These are phyloP conservation scores for Corythoichthys intestinalis DNA, from an alignment of 2,113 vertebrate genomes.

Conservation along the genomic window DNA sequence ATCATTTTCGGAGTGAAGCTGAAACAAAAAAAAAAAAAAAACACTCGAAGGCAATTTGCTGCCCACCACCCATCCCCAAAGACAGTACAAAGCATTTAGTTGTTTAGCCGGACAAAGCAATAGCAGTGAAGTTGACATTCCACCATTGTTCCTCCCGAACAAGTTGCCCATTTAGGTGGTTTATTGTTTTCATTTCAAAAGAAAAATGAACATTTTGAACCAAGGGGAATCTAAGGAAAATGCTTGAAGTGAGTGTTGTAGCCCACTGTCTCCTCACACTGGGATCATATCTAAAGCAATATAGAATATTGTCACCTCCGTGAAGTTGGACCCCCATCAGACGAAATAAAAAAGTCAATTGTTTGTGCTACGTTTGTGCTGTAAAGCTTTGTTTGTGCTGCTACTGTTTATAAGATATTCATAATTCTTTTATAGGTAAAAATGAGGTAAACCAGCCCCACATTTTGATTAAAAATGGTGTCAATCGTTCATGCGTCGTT, in stretches of 20 bases:
- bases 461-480: no score
- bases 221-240: neutral
- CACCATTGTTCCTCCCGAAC: neutral
- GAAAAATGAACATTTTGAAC: conserved; percentile 3
- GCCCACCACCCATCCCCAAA: neutral
- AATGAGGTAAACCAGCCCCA: no score
- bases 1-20: neutral
- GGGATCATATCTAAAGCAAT: neutral
- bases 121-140: neutral
- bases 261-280: neutral
- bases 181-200: conserved; percentile 2
- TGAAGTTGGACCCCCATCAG: neutral
- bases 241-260: neutral
- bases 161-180: neutral
- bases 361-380: no score
- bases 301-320: neutral
- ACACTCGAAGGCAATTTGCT: neutral
- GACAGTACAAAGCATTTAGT: neutral
- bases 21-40: neutral
- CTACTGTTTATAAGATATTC: no score
- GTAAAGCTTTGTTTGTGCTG: no score
- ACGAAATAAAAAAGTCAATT: neutral
- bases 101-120: neutral
- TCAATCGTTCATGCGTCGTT: no score
- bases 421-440: no score